Base-by-base conservation (phyloP, 2,888 invertebrate species). In the Neocrepidodera transversa region DNA sequence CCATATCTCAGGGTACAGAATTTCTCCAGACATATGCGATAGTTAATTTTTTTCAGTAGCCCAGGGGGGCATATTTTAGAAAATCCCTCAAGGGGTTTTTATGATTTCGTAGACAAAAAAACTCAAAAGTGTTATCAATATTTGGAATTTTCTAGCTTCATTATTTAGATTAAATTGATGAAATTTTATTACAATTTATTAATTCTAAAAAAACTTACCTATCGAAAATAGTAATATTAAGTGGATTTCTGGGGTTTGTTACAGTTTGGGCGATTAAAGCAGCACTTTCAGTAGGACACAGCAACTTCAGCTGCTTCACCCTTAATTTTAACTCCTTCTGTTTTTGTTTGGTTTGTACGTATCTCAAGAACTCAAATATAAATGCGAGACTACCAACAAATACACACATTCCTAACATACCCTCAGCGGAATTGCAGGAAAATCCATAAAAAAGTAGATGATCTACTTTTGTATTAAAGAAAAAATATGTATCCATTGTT, bases 361-460 rank as follows among this genome's bases (percentile, higher is more conserved):
- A 74, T 74, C 82, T 80, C 73, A 83, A 76, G 51, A 76, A 87
- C 71, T 90, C 89, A 64, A 87, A 88, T 1, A 85, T 71, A 53
- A 89, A 76, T 0, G 88, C 84, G 17, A 88, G 77, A 38, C 83
- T 78, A 67, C 83, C 81, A 43, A 88, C 78, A 43, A 82, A 82
- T 42, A 87, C 74, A 79, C 88, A 88, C 1, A 86, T 83, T 60
- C 83, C 80, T 4, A 86, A 76, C 65, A 89, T 81, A 26, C 84
- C 80, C 77, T 81, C 79, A 2, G 80, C 75, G 30, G 83, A 80
- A 68, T 74, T 80, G 54, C 89, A 81, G 65, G 81, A 79, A 45
- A 86, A 83, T 16, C 87, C 87, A 43, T 85, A 76, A 77, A 90
- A 86, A 71, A 89, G 76, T 76, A 87, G 88, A 65, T 85, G 82